Conservation (phyloP, 2,113 vertebrate genomes). For the Ptyas mucosa region DNA sequence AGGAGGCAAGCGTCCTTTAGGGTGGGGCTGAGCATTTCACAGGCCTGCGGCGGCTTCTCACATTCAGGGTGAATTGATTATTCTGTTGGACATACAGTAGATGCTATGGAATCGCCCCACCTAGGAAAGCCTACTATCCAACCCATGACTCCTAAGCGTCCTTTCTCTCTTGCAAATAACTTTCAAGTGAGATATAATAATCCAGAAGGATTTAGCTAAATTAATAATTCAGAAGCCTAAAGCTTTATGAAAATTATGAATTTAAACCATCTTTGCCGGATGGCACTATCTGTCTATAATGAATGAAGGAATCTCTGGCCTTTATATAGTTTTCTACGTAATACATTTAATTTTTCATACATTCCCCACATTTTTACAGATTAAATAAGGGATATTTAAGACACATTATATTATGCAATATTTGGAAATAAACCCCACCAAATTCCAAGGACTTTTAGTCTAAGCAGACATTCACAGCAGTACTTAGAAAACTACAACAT, state of each 20-base stretch:
- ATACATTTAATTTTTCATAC: not conserved
- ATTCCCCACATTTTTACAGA: not conserved
- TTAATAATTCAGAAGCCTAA: not conserved
- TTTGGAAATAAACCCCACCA: not conserved
- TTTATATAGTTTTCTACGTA: not conserved
- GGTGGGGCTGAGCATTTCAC: slow-evolving; percentile 12
- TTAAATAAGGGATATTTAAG: not conserved
- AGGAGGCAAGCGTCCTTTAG: not conserved
- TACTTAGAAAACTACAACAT: not conserved
- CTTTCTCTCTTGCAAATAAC: not conserved
- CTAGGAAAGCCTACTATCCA: not conserved
- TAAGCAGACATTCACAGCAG: not conserved
- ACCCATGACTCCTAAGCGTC: not conserved
- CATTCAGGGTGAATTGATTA: slow-evolving; percentile 2
- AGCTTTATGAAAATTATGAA: not conserved
- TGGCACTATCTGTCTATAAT: not conserved
- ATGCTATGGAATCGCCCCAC: not conserved
- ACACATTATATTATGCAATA: not conserved
- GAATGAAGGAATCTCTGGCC: not conserved
- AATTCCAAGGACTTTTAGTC: not conserved
- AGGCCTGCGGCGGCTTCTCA: slow-evolving; percentile 16
- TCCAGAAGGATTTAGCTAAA: not conserved
- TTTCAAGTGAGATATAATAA: not conserved
- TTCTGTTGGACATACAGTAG: not conserved
- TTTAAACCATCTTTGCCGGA: not conserved